Evolutionary conservation across 2,888 invertebrate species (phyloP).

Genomic region (Sthenelais limicola): DNA sequence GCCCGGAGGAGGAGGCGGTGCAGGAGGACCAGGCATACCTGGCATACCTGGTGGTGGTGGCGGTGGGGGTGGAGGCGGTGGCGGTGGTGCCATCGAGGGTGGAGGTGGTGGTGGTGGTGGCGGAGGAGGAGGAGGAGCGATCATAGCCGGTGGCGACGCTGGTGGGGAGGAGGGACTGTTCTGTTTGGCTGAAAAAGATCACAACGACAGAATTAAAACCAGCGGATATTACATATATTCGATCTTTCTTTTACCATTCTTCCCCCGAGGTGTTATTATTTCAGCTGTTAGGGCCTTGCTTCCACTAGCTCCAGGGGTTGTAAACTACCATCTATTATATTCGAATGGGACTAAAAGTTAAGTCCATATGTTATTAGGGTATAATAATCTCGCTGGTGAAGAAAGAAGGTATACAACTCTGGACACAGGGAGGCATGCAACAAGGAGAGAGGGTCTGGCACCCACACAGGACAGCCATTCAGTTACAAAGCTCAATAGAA

Average conservation of each 20-base stretch:
- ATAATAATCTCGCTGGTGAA: too few relatives aligned
- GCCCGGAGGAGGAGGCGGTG: conserved; percentile 54
- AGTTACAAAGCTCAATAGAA: too few relatives aligned
- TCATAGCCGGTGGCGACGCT: conserved; percentile 28
- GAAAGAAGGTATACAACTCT: too few relatives aligned
- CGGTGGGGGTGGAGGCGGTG: conserved; percentile 53
- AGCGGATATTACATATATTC: neutral
- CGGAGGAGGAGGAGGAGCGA: conserved; percentile 55
- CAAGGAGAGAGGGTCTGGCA: too few relatives aligned
- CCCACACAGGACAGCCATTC: too few relatives aligned
- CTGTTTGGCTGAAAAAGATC: conserved; percentile 4
- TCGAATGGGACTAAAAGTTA: too few relatives aligned
- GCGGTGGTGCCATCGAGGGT: conserved; percentile 75
- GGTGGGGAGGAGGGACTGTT: conserved; percentile 21
- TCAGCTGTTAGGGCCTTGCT: too few relatives aligned
- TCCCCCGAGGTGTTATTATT: too few relatives aligned
- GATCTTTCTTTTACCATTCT: neutral
- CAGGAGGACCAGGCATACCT: conserved; percentile 74
- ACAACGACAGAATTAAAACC: neutral
- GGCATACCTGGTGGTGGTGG: conserved; percentile 75
- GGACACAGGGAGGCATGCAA: too few relatives aligned
- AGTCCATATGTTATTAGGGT: too few relatives aligned
- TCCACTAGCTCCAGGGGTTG: too few relatives aligned
- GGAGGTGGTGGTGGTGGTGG: conserved; percentile 74
- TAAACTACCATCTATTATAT: too few relatives aligned